These are phyloP conservation scores for Heliothis subflexa DNA, from an alignment of 1,140 invertebrate species.

Conservation along the genomic window DNA sequence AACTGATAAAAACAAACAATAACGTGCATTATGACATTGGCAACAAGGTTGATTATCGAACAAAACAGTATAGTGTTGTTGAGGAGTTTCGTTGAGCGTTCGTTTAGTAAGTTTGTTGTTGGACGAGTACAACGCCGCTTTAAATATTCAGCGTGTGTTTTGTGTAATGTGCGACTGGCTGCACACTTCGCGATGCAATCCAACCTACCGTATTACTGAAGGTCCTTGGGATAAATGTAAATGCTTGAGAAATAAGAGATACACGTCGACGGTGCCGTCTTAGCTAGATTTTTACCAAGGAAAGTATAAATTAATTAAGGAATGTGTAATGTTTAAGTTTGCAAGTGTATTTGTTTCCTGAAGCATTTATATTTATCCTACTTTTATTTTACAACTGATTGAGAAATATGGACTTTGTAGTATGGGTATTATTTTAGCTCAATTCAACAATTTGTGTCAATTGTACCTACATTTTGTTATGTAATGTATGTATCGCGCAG, in stretches of 20 bases:
- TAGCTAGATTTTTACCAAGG: constrained; percentile 36
- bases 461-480: neutral
- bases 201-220: too few relatives aligned
- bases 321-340: constrained; percentile 24
- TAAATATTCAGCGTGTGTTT: constrained; percentile 27
- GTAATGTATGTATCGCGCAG: constrained; percentile 17
- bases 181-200: neutral
- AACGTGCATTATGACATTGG: constrained; percentile 15
- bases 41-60: constrained; percentile 36
- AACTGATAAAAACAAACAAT: neutral
- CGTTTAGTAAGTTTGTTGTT: constrained; percentile 46
- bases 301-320: constrained; percentile 14
- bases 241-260: neutral
- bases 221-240: neutral
- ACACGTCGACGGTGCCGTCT: neutral
- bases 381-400: neutral
- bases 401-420: neutral
- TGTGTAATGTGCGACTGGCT: constrained; percentile 22
- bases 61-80: constrained; percentile 46
- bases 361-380: neutral
- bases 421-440: neutral
- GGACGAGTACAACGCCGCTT: constrained; percentile 27
- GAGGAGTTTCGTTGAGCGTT: constrained; percentile 40
- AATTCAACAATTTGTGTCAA: neutral
- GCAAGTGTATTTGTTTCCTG: constrained; percentile 3